Evolutionary conservation across 2,797 vertebrate genomes (phyloP), one percentile per base, ranked within the genome.

Genomic region (Coracias cyanogaster): DNA sequence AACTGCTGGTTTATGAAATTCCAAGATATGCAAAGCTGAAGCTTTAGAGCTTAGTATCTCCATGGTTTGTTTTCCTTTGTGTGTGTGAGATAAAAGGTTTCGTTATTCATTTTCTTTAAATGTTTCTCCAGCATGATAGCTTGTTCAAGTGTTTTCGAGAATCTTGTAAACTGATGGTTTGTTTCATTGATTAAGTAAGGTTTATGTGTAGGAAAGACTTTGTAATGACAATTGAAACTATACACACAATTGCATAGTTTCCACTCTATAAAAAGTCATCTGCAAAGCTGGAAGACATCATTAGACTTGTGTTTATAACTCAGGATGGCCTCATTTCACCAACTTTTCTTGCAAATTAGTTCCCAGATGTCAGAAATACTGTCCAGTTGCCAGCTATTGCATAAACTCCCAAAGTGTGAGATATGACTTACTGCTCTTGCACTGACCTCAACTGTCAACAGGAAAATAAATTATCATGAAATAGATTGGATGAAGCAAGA

Each of bases 281-380:
- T 91, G 86, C 37, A 74, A 93, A 92, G 90, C 92, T 96, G 92
- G 92, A 93, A 96, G 91, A 82, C 87, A 93, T 94, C 92, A 86
- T 94, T 95, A 95, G 58, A 52, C 79, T 93, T 83, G 72, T 96
- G 92, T 94, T 97, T 95, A 91, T 95, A 92, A 94, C 84, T 94
- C 89, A 92, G 76, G 91, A 93, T 96, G 82, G 94, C 79, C 91
- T 94, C 35, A 78, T 93, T 96, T 96, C 92, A 92, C 69, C 76
- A 92, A 52, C 29, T 91, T 91, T 95, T 91, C 76, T 93, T 91
- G 84, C 69, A 96, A 86, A 96, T 96, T 88, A 81, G 76, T 96
- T 97, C 76, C 94, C 94, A 96, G 96, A 97, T 94, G 91, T 95
- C 91, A 94, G 89, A 91, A 78, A 82, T 39, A 35, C 41, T 91